These are phyloP conservation scores for Phataginus tetradactyla DNA, from an alignment of 2,797 vertebrate species.

Conservation along the genomic window DNA sequence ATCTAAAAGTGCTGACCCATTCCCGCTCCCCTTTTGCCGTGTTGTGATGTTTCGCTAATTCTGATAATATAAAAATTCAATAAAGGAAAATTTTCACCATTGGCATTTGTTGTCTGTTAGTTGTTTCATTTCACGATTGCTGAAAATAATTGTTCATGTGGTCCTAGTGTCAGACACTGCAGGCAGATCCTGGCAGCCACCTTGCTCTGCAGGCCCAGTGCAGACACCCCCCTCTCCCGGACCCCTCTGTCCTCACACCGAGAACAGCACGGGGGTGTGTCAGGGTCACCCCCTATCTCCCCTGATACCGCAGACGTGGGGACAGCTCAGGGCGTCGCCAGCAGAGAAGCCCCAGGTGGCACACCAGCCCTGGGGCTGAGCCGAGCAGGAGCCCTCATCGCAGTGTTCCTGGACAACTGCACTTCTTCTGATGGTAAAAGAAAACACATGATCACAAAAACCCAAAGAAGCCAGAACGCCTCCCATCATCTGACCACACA, in stretches of 20 bases:
- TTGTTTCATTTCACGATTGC: background rate
- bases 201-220: background rate
- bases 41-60: no score
- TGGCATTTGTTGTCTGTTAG: background rate
- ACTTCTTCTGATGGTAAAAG: background rate
- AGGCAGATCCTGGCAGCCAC: background rate
- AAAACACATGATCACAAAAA: no score
- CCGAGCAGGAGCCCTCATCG: background rate
- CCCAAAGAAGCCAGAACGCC: accelerated
- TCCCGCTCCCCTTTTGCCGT: background rate
- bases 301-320: background rate
- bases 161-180: accelerated
- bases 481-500: accelerated
- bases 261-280: accelerated
- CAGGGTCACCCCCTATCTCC: accelerated
- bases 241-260: background rate
- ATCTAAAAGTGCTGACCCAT: background rate
- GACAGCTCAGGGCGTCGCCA: accelerated
- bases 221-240: background rate
- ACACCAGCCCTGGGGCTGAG: accelerated
- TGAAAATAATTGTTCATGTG: accelerated
- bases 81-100: background rate
- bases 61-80: background rate
- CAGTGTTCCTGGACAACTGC: accelerated
- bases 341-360: background rate